These are phyloP conservation scores for Sphaerophoria rueppellii DNA, from an alignment of 2,888 invertebrate species.

Conservation along the genomic window DNA sequence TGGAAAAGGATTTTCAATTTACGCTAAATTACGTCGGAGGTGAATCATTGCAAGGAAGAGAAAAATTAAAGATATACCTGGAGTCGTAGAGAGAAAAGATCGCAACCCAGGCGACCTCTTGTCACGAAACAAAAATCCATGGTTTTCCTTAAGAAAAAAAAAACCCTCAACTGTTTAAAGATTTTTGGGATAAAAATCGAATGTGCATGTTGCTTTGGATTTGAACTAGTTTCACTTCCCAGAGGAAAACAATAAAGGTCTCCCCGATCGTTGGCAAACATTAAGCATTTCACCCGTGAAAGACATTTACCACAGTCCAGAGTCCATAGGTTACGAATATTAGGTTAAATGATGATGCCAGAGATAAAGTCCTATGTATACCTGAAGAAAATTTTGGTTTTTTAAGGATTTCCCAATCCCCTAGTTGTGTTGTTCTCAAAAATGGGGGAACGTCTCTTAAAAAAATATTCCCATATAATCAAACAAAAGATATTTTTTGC, in stretches of 20 bases:
- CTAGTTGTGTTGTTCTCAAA: slow-evolving; percentile 42
- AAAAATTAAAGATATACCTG: slow-evolving; percentile 51
- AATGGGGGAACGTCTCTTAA: slow-evolving; percentile 7
- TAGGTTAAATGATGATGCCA: slow-evolving; percentile 69
- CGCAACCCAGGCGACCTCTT: slow-evolving; percentile 72
- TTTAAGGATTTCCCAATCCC: slow-evolving; percentile 29
- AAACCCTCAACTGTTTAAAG: slow-evolving; percentile 19
- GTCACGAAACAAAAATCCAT: slow-evolving; percentile 58
- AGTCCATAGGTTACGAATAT: slow-evolving; percentile 72
- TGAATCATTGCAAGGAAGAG: slow-evolving; percentile 48
- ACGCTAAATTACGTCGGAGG: slow-evolving; percentile 71
- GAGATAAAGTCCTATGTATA: slow-evolving; percentile 25
- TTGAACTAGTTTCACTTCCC: slow-evolving; percentile 49
- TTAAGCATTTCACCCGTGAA: slow-evolving; percentile 69
- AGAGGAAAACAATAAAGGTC: slow-evolving; percentile 42
- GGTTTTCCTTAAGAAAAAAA: slow-evolving; percentile 70
- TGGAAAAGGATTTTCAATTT: slow-evolving; percentile 69
- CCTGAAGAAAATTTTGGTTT: slow-evolving; percentile 46
- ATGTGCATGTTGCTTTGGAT: slow-evolving; percentile 24
- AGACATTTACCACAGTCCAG: slow-evolving; percentile 70
- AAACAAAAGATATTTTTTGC: background rate
- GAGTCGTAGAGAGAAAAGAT: slow-evolving; percentile 61
- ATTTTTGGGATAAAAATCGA: slow-evolving; percentile 14
- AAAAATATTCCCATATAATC: slow-evolving; percentile 20
- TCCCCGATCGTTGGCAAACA: slow-evolving; percentile 49